These are phyloP conservation scores for Allolobophora icterica DNA, from an alignment of 2,888 invertebrate genomes.

Conservation along the genomic window DNA sequence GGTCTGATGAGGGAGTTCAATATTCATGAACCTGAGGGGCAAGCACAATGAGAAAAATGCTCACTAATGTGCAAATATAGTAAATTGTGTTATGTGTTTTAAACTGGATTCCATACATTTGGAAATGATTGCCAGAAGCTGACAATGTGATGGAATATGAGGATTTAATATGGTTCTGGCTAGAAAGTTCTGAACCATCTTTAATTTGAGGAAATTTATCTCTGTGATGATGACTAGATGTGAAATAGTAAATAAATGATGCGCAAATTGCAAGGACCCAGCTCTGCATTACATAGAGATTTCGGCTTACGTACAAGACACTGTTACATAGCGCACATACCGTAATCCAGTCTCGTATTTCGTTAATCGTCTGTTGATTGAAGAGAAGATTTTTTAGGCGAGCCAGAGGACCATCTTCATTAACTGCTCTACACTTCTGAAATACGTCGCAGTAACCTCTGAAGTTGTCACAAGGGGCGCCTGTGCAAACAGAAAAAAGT, in stretches of 20 bases:
- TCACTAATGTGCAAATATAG: background rate
- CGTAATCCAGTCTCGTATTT: conserved; percentile 90
- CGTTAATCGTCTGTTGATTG: conserved; percentile 84
- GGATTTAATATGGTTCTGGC: background rate
- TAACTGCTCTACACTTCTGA: conserved; percentile 95
- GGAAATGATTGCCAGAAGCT: background rate
- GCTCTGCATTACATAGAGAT: background rate
- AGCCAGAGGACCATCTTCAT: conserved; percentile 96
- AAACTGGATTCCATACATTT: background rate
- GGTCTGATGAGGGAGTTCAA: background rate
- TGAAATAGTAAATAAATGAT: background rate
- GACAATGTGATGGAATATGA: too few relatives aligned
- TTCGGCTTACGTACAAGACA: background rate
- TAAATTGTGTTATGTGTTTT: background rate
- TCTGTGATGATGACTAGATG: background rate
- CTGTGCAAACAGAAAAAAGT: conserved; percentile 48
- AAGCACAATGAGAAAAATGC: background rate
- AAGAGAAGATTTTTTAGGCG: conserved; percentile 93
- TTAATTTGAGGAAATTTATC: background rate
- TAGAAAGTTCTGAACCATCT: background rate
- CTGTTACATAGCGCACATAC: conserved; percentile 67
- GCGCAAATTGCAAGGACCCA: too few relatives aligned
- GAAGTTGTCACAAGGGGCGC: conserved; percentile 98
- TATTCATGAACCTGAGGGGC: background rate
- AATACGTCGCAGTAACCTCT: conserved; percentile 98